A percentile compares a stretch with the other conserved stretches of the same genome.
Evolutionary conservation across 2,888 invertebrate genomes (phyloP).

Genomic region (Galerucella pusilla): DNA sequence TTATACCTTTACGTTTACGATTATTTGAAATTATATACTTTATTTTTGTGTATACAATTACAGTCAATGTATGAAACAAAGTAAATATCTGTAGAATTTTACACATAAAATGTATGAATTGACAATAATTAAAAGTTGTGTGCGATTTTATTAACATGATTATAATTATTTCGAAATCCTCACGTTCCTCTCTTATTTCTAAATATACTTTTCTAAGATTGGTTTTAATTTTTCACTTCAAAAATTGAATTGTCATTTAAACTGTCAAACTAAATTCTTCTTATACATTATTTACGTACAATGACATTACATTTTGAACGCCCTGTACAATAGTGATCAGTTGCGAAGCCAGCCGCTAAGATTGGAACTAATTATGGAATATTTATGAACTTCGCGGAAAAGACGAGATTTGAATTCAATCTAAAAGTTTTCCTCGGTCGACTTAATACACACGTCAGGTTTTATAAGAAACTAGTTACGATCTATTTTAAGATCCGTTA

Average conservation of each 20-base stretch:
- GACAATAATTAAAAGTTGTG: too few species aligned
- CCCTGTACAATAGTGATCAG: not conserved
- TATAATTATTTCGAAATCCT: too few species aligned
- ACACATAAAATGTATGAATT: too few species aligned
- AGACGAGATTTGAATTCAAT: not conserved
- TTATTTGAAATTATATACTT: conserved; percentile 13
- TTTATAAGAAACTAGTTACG: not conserved
- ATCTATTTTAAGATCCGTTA: conserved; percentile 7
- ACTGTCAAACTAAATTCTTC: too few species aligned
- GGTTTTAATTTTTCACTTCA: too few species aligned
- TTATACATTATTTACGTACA: too few species aligned
- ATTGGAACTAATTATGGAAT: not conserved
- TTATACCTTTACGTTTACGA: conserved; percentile 13
- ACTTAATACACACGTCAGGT: conserved; percentile 2
- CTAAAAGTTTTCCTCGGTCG: not conserved
- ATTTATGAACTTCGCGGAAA: not conserved
- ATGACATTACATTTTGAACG: too few species aligned
- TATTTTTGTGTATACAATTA: not conserved
- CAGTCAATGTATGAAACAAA: not conserved
- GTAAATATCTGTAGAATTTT: too few species aligned
- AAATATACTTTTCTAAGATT: too few species aligned
- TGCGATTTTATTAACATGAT: too few species aligned
- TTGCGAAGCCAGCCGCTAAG: not conserved
- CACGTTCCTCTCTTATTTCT: too few species aligned
- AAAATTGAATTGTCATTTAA: too few species aligned